These are phyloP conservation scores for Lerema accius DNA, from an alignment of 1,140 invertebrate species.

Conservation along the genomic window DNA sequence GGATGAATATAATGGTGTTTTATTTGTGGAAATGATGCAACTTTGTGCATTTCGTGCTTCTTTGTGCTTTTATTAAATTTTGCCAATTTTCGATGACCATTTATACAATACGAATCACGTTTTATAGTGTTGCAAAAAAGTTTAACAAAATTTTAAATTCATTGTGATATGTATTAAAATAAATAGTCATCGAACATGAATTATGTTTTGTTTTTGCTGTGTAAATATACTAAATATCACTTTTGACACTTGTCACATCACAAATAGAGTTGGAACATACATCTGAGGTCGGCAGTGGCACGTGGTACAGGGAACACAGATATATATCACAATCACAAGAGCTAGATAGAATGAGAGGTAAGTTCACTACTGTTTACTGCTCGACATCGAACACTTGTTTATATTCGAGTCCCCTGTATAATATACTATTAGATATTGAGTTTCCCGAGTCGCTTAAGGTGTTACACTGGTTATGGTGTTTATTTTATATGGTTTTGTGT, in stretches of 20 bases:
- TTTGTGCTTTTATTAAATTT: slow-evolving; percentile 72
- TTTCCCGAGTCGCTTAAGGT: neutral
- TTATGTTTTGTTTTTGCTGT: slow-evolving; percentile 79
- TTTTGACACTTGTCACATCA: slow-evolving; percentile 73
- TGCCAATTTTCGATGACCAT: slow-evolving; percentile 47
- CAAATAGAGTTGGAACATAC: slow-evolving; percentile 82
- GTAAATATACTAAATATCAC: slow-evolving; percentile 79
- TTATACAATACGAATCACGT: slow-evolving; percentile 31
- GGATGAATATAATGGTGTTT: neutral
- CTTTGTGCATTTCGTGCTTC: slow-evolving; percentile 58
- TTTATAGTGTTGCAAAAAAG: no score
- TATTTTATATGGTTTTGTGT: neutral
- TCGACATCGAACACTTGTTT: neutral
- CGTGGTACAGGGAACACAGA: slow-evolving; percentile 85
- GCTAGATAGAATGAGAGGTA: slow-evolving; percentile 80
- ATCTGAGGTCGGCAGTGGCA: slow-evolving; percentile 82
- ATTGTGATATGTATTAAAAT: slow-evolving; percentile 19
- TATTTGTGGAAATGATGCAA: slow-evolving; percentile 33
- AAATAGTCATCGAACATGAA: slow-evolving; percentile 47
- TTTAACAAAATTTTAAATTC: no score
- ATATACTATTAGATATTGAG: neutral
- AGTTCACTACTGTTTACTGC: slow-evolving; percentile 46
- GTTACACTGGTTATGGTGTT: neutral
- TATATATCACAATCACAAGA: slow-evolving; percentile 85
- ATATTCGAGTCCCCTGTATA: slow-evolving; percentile 4